Evolutionary conservation across 2,888 invertebrate genomes (phyloP).

Genomic region (Slavum lentiscoides): DNA sequence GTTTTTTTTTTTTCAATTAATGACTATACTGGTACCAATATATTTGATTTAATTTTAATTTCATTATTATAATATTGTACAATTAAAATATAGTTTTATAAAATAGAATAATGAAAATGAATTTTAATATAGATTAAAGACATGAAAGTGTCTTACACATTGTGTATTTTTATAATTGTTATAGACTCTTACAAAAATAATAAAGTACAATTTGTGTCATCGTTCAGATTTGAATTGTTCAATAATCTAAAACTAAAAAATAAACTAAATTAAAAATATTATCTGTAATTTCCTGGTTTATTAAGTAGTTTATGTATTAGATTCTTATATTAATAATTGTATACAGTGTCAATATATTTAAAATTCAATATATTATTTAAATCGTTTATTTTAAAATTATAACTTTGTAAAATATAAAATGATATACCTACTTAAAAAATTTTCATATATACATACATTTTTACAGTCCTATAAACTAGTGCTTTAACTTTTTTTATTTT

Average conservation of each 20-base stretch:
- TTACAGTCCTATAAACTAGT: neutral
- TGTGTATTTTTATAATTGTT: slow-evolving; percentile 30
- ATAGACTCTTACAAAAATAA: neutral
- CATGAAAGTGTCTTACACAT: neutral
- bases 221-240: neutral
- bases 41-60: slow-evolving; percentile 15
- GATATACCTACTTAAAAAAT: slow-evolving; percentile 5
- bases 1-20: neutral
- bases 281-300: neutral
- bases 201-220: neutral
- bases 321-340: neutral
- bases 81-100: neutral
- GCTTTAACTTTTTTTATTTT: neutral
- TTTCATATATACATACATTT: slow-evolving; percentile 7
- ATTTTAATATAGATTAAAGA: slow-evolving; percentile 7
- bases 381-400: neutral
- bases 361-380: neutral
- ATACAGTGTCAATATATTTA: neutral
- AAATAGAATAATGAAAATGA: slow-evolving; percentile 3
- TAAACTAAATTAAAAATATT: neutral
- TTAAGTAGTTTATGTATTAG: neutral
- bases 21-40: neutral
- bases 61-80: slow-evolving; percentile 11
- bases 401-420: slow-evolving; percentile 8
- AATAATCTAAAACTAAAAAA: neutral